Evolutionary conservation across 2,797 vertebrate genomes (phyloP), one percentile per base, ranked within the genome.

Genomic region (Hozukius guyotensis): DNA sequence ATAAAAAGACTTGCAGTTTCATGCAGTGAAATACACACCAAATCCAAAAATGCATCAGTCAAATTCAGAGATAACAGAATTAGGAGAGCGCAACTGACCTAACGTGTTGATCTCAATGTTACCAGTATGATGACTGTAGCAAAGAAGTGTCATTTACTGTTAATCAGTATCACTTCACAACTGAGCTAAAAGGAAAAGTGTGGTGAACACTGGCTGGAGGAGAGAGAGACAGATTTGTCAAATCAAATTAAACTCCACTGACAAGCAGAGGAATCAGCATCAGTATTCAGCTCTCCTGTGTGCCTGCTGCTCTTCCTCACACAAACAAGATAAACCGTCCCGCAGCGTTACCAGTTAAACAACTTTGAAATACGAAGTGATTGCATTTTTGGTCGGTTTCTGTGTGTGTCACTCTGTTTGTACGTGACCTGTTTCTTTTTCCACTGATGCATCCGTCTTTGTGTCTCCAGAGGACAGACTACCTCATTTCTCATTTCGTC

Each of bases 231-330:
- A 69, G 56, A 88, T 85, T 88, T 84, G 80, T 86, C 78, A 79
- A 81, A 87, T 78, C 73, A 84, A 81, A 89, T 89, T 78, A 83
- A 74, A 72, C 55, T 80, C 52, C 10, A 25, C 75, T 22, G 84
- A 84, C 77, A 82, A 77, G 64, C 67, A 36, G 42, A 80, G 32
- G 52, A 73, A 52, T 80, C 72, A 27, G 34, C 53, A 42, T 64
- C 61, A 42, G 73, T 46, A 4, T 74, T 84, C 72, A 74, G 38
- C 71, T 60, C 68, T 68, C 20, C 36, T 64, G 63, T n/a, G 24
- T 5, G 4, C 64, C 74, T 10, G 55, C 31, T 34, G 38, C 71
- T 62, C 66, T 34, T 49, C 53, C 46, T 76, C 65, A 76, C 14
- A 34, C 66, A 81, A 59, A 73, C 46, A 8, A 87, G 46, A 70